These are phyloP conservation scores for Acronicta psi DNA, from an alignment of 2,888 invertebrate species.

Conservation along the genomic window DNA sequence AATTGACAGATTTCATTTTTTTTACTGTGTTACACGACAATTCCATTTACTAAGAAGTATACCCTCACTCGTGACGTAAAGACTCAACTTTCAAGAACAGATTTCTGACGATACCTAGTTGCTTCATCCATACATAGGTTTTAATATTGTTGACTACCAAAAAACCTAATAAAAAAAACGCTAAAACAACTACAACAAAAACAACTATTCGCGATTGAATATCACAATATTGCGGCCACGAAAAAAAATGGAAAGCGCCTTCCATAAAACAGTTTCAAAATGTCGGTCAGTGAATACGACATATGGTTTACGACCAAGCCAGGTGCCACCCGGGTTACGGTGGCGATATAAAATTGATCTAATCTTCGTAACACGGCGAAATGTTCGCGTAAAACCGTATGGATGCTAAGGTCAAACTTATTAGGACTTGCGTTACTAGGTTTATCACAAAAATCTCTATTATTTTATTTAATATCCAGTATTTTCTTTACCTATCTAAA, in stretches of 20 bases:
- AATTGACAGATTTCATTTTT: too few relatives aligned
- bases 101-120: too few relatives aligned
- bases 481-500: too few relatives aligned
- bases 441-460: neutral
- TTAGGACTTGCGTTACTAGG: neutral
- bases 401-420: constrained; percentile 38
- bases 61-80: too few relatives aligned
- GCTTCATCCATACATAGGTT: too few relatives aligned
- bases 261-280: constrained; percentile 62
- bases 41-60: too few relatives aligned
- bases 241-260: constrained; percentile 45
- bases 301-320: constrained; percentile 54
- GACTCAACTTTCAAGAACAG: too few relatives aligned
- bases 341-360: constrained; percentile 58
- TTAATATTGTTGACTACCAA: too few relatives aligned
- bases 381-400: constrained; percentile 52
- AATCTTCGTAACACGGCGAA: constrained; percentile 53
- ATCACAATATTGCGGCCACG: constrained; percentile 38
- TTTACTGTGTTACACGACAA: too few relatives aligned
- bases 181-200: constrained; percentile 13
- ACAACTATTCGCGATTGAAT: constrained; percentile 28
- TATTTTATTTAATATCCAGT: neutral
- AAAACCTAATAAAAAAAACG: too few relatives aligned
- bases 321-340: constrained; percentile 54
- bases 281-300: constrained; percentile 68